phyloP scores from a whole-genome alignment of 1,140 invertebrate species.

The Drosophila cardini region DNA sequence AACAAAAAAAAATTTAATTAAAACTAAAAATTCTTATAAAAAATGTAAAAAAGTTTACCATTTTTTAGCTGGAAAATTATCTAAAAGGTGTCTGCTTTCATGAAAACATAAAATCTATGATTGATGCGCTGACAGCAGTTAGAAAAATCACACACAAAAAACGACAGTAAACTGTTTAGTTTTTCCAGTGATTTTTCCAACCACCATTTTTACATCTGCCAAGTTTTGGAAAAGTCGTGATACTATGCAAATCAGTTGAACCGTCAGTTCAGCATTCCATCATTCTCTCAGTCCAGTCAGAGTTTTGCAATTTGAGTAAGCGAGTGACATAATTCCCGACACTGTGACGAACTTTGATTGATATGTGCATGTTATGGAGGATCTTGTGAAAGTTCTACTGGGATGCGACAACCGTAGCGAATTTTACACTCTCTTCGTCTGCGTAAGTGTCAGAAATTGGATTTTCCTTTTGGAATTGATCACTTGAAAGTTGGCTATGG shows the following conservation, averaged over 20 bases:
- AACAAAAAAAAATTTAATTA: constrained; percentile 56
- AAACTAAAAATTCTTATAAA: constrained; percentile 49
- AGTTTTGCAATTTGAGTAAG: constrained; percentile 80
- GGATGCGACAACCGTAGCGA: constrained; percentile 67
- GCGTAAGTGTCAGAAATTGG: constrained; percentile 63
- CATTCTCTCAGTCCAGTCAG: constrained; percentile 25
- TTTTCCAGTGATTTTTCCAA: constrained; percentile 51
- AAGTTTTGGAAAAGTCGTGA: constrained; percentile 30
- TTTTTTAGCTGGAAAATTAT: constrained; percentile 26
- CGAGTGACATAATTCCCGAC: constrained; percentile 84
- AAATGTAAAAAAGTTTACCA: constrained; percentile 19
- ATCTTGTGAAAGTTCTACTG: constrained; percentile 60
- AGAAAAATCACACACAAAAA: constrained; percentile 15
- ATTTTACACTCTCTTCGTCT: constrained; percentile 51
- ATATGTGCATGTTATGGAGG: constrained; percentile 62
- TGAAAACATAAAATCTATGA: constrained; percentile 72
- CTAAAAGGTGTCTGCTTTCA: constrained; percentile 56
- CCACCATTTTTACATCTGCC: constrained; percentile 59
- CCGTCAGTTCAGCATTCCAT: constrained; percentile 29
- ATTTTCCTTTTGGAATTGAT: constrained; percentile 59
- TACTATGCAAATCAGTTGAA: constrained; percentile 70
- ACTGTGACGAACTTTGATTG: constrained; percentile 84
- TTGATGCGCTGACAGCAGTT: constrained; percentile 65
- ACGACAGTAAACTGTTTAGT: constrained; percentile 44
- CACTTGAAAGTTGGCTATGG: constrained; percentile 54